A percentile compares a stretch with the other conserved stretches of the same genome.
Conservation (phyloP, 2,888 invertebrate genomes). For the Tipula confusa region DNA sequence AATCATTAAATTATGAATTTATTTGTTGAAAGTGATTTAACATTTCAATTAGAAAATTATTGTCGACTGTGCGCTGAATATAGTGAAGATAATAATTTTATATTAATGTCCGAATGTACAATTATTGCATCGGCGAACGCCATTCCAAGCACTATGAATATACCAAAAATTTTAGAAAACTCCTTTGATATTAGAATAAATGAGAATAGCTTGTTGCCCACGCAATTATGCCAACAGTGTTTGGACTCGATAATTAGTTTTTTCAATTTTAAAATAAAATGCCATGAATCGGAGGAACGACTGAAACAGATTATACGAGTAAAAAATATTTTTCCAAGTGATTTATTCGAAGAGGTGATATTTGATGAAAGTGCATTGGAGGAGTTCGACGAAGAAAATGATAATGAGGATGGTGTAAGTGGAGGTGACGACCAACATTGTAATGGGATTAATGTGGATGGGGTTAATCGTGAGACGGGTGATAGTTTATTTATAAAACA, state of each 20-base stretch:
- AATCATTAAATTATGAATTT: not conserved
- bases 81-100: not conserved
- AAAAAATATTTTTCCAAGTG: not conserved
- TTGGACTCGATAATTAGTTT: not conserved
- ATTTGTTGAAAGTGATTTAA: not conserved
- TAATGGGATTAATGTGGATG: not conserved
- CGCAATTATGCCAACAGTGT: constrained; percentile 14
- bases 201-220: not conserved
- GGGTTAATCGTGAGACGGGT: not conserved
- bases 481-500: constrained; percentile 20
- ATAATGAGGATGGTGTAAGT: not conserved
- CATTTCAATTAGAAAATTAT: constrained; percentile 27
- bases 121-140: not conserved
- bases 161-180: not conserved
- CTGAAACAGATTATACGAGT: not conserved
- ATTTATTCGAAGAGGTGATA: constrained; percentile 21
- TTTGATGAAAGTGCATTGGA: not conserved
- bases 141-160: not conserved
- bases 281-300: not conserved
- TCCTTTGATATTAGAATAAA: not conserved
- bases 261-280: constrained; percentile 26
- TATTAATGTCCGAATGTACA: not conserved
- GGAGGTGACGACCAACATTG: not conserved
- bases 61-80: constrained; percentile 21
- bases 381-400: not conserved